Evolutionary conservation across 2,797 vertebrate genomes (phyloP).

Genomic region (Tachyglossus aculeatus): DNA sequence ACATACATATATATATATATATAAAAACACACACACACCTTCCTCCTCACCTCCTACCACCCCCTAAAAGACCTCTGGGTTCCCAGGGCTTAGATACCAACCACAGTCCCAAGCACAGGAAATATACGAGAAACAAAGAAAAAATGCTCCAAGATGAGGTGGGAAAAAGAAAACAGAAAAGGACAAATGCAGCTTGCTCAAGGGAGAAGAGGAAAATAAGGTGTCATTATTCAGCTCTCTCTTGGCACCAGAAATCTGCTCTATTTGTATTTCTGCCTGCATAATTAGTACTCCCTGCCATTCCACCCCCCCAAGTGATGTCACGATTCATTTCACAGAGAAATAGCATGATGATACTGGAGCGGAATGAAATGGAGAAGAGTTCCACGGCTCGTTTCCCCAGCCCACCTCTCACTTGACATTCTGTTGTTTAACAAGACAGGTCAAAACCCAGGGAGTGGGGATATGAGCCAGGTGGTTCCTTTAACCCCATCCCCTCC

Average conservation of each 20-base stretch:
- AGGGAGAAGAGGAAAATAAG: background rate
- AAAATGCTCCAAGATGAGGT: constrained; percentile 11
- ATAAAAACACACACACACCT: too few species aligned
- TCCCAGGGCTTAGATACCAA: background rate
- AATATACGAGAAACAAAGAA: background rate
- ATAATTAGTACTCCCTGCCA: constrained; percentile 44
- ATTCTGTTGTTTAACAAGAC: constrained; percentile 10
- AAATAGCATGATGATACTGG: constrained; percentile 9
- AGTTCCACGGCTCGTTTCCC: background rate
- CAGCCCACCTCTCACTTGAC: background rate
- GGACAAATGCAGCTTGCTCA: constrained; percentile 24
- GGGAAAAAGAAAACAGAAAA: background rate
- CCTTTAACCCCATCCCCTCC: background rate
- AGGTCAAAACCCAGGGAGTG: background rate
- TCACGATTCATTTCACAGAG: constrained; percentile 38
- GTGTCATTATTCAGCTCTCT: constrained; percentile 19
- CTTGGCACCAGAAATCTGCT: constrained; percentile 14
- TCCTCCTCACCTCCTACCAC: background rate
- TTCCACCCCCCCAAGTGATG: constrained; percentile 1
- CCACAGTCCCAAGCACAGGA: background rate
- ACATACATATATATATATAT: too few species aligned
- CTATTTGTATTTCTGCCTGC: constrained; percentile 45
- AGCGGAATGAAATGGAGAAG: constrained; percentile 9
- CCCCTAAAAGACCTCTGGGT: background rate
- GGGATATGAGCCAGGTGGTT: background rate